These are phyloP conservation scores for Rhagophthalmus giganteus DNA, from an alignment of 2,888 invertebrate species.

Conservation along the genomic window DNA sequence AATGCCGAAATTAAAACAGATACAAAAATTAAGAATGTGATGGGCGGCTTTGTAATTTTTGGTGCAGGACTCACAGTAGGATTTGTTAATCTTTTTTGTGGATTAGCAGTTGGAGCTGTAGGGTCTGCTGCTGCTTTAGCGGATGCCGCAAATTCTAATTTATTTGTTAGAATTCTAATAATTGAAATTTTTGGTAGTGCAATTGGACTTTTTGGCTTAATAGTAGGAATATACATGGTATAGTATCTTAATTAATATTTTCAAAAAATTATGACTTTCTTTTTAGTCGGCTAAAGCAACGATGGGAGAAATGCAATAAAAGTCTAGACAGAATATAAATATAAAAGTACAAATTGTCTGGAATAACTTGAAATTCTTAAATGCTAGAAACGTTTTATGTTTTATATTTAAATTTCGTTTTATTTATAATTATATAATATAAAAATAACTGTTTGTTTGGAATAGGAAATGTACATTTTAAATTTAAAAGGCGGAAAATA, in stretches of 20 bases:
- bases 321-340: too few relatives aligned
- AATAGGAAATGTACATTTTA: too few relatives aligned
- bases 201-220: conserved; percentile 97
- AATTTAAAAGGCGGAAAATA: too few relatives aligned
- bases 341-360: too few relatives aligned
- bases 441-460: too few relatives aligned
- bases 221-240: conserved; percentile 93
- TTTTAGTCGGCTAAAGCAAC: conserved; percentile 38
- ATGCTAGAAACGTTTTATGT: too few relatives aligned
- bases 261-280: conserved; percentile 12
- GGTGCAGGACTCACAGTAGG: conserved; percentile 96
- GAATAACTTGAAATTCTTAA: too few relatives aligned
- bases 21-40: conserved; percentile 70
- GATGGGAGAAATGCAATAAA: too few relatives aligned
- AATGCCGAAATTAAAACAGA: too few relatives aligned
- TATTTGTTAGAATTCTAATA: conserved; percentile 98
- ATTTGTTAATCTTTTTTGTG: conserved; percentile 94
- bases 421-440: too few relatives aligned
- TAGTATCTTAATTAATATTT: neutral
- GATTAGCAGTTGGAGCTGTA: conserved; percentile 94
- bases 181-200: conserved; percentile 99
- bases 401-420: too few relatives aligned
- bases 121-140: conserved; percentile 98
- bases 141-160: conserved; percentile 94
- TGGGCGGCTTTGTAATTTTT: conserved; percentile 93